Percentiles rank a stretch among this genome's conserved stretches.
phyloP scores from a whole-genome alignment of 1,140 invertebrate species.

The Drosophila pandora region DNA sequence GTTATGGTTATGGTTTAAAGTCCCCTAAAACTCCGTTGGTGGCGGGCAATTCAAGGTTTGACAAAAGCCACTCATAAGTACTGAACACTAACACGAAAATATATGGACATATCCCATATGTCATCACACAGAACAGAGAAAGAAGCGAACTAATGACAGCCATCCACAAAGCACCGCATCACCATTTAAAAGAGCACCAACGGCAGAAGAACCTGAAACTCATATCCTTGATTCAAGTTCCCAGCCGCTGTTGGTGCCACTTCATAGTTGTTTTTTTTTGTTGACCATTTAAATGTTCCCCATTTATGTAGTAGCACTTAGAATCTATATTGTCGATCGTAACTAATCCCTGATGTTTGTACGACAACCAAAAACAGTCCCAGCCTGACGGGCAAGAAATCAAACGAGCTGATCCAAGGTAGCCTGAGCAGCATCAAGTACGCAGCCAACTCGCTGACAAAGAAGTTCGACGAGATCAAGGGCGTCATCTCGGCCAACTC shows the following conservation, averaged over 20 bases:
- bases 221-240: not conserved
- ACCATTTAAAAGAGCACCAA: conserved; percentile 20
- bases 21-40: conserved; percentile 48
- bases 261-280: conserved; percentile 5
- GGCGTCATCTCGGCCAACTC: conserved; percentile 94
- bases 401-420: conserved; percentile 93
- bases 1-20: conserved; percentile 19
- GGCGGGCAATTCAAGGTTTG: conserved; percentile 80
- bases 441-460: conserved; percentile 92
- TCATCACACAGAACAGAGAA: conserved; percentile 11
- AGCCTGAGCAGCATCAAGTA: conserved; percentile 93
- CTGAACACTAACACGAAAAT: conserved; percentile 2
- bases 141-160: not conserved
- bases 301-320: not conserved
- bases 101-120: not conserved
- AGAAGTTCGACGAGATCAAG: conserved; percentile 96
- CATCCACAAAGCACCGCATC: conserved; percentile 27
- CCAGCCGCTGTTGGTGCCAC: conserved; percentile 4
- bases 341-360: conserved; percentile 1
- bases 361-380: conserved; percentile 85
- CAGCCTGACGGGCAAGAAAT: conserved; percentile 93
- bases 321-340: not conserved
- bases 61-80: conserved; percentile 51
- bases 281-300: not conserved
- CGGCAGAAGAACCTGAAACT: not conserved